Evolutionary conservation across 2,888 invertebrate species (phyloP).

Genomic region (Epinotia bilunana): DNA sequence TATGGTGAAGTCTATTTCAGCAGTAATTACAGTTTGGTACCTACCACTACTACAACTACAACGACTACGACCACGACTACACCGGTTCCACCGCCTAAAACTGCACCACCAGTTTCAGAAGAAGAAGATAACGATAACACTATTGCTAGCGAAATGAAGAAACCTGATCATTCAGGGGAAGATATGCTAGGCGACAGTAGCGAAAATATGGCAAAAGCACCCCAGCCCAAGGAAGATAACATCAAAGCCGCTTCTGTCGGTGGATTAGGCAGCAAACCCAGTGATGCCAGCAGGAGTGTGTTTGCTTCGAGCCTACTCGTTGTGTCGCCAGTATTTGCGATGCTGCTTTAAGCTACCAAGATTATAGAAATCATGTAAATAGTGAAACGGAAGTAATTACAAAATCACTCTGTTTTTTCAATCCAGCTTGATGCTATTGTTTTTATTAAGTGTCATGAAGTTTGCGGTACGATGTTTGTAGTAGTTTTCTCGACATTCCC

Average conservation of each 20-base stretch:
- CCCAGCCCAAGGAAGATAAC: conserved; percentile 69
- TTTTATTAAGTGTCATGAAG: conserved; percentile 50
- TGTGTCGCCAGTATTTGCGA: conserved; percentile 60
- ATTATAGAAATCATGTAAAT: conserved; percentile 67
- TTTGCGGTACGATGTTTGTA: conserved; percentile 67
- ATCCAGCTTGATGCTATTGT: conserved; percentile 74
- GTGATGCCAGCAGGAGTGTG: conserved; percentile 58
- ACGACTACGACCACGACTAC: conserved; percentile 85
- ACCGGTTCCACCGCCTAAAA: conserved; percentile 70
- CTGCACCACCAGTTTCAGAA: conserved; percentile 79
- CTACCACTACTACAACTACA: conserved; percentile 87
- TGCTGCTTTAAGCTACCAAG: conserved; percentile 65
- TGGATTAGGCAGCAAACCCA: conserved; percentile 70
- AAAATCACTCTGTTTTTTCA: conserved; percentile 64
- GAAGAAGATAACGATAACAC: conserved; percentile 68
- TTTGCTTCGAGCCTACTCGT: conserved; percentile 62
- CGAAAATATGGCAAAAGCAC: conserved; percentile 62
- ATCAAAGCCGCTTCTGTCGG: conserved; percentile 71
- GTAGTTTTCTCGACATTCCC: conserved; percentile 79
- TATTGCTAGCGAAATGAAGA: conserved; percentile 67
- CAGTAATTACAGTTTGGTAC: conserved; percentile 90
- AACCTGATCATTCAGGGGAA: conserved; percentile 60
- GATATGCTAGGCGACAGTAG: conserved; percentile 68
- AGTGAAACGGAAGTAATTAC: conserved; percentile 61
- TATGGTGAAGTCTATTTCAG: conserved; percentile 91